Evolutionary conservation across 2,797 vertebrate species (phyloP).

Genomic region (Allobates femoralis): DNA sequence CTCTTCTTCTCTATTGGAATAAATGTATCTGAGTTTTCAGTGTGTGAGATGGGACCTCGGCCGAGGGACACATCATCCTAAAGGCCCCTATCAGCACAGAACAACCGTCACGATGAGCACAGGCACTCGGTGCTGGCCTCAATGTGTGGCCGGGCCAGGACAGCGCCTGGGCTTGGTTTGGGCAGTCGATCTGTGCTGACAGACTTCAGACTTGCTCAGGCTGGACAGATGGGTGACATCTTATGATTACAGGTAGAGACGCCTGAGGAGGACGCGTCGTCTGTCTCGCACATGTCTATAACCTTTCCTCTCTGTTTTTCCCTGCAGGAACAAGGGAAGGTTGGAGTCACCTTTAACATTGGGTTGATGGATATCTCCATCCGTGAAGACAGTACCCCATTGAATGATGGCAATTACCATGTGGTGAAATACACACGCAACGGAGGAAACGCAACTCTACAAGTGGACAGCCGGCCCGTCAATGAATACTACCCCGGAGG

Average conservation of each 20-base stretch:
- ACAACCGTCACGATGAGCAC: too few relatives aligned
- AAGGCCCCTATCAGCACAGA: background rate
- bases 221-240: too few relatives aligned
- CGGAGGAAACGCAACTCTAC: slow-evolving; percentile 94
- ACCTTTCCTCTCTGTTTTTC: background rate
- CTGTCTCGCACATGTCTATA: slow-evolving; percentile 16
- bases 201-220: too few relatives aligned
- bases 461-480: slow-evolving; percentile 97
- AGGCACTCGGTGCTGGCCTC: too few relatives aligned
- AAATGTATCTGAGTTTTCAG: slow-evolving; percentile 38
- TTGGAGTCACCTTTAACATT: slow-evolving; percentile 97
- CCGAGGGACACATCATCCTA: background rate
- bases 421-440: slow-evolving; percentile 96
- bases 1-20: slow-evolving; percentile 46
- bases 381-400: slow-evolving; percentile 90
- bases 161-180: too few relatives aligned
- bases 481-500: slow-evolving; percentile 98
- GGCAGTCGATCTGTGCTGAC: too few relatives aligned
- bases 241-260: too few relatives aligned
- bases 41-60: background rate
- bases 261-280: background rate
- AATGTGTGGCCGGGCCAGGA: too few relatives aligned
- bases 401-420: slow-evolving; percentile 97
- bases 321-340: slow-evolving; percentile 94
- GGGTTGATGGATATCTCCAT: slow-evolving; percentile 94